Percentiles rank a stretch among this genome's conserved stretches.
Evolutionary conservation across 2,888 invertebrate genomes (phyloP).

Genomic region (Artemia sinica): DNA sequence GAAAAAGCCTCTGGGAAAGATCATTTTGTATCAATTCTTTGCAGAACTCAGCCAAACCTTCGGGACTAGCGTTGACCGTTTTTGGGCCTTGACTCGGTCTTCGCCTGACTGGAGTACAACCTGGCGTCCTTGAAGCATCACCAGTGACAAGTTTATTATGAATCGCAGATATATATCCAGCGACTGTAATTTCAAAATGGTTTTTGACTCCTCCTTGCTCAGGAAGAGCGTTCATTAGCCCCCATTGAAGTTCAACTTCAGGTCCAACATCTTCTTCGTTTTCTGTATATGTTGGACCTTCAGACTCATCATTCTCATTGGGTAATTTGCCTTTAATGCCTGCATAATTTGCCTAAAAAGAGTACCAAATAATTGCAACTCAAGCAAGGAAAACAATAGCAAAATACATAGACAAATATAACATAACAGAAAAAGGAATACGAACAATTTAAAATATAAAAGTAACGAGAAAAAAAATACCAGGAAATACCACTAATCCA

Average conservation of each 20-base stretch:
- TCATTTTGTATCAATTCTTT: conserved; percentile 49
- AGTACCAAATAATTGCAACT: too few species aligned
- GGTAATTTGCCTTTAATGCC: conserved; percentile 34
- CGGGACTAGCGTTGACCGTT: conserved; percentile 26
- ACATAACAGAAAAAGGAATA: conserved; percentile 17
- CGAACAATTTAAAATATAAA: conserved; percentile 18
- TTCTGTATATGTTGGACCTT: conserved; percentile 27
- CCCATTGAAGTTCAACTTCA: conserved; percentile 74
- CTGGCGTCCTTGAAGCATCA: conserved; percentile 32
- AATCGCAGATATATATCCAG: conserved; percentile 60
- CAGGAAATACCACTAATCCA: not conserved
- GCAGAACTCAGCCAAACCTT: conserved; percentile 38
- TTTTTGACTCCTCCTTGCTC: conserved; percentile 46
- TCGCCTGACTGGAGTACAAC: conserved; percentile 33
- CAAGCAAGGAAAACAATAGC: too few species aligned
- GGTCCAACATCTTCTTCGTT: conserved; percentile 34
- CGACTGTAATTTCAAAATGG: conserved; percentile 51
- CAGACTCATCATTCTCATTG: conserved; percentile 21
- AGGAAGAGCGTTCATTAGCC: conserved; percentile 62
- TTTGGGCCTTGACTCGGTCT: conserved; percentile 20
- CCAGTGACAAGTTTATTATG: conserved; percentile 43
- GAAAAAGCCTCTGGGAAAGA: conserved; percentile 60
- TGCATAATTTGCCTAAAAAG: conserved; percentile 35
- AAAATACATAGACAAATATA: too few species aligned
- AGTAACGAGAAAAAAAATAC: conserved; percentile 18